Evolutionary conservation across 2,888 invertebrate genomes (phyloP), one percentile per base, ranked within the genome.

Genomic region (Zaprionus lineosus): DNA sequence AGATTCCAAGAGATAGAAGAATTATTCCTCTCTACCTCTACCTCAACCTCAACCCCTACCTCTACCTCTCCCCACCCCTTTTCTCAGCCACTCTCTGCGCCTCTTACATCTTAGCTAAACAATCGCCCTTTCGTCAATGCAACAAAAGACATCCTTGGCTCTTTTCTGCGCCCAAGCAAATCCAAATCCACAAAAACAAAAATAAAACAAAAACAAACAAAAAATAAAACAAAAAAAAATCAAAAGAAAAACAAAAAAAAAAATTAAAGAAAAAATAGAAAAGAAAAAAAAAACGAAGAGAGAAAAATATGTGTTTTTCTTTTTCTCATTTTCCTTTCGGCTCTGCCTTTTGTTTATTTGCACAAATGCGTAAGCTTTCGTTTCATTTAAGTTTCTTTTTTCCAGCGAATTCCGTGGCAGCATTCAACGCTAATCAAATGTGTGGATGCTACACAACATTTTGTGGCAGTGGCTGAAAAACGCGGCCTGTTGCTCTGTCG

Each of bases 351-450:
- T 82, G 82, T 82, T 84, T 82, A 82, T 82, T 84, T 82, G 79
- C 78, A 71, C 78, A 78, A 82, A 82, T 78, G 82, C 78, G 78
- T 82, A 61, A 63, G 69, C 66, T 78, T 75, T 66, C 68, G 53
- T 57, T 69, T 67, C 48, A 21, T 51, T 52, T 29, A 6, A 24
- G 6, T 24, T 24, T 7, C 4, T 46, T 52, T 70, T 51, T 68
- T 79, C 70, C 74, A 61, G 62, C 64, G 65, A 78, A 77, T 76
- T 79, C 55, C 60, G 24, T 6, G 56, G 50, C 46, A 44, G 43
- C 36, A 57, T 51, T 51, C 52, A 50, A 55, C 44, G 50, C 64
- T 69, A 68, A 64, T 69, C 65, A 70, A 65, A 67, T 66, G 48
- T n/a, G n/a, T 56, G 37, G 46, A 34, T 44, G 26, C 48, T 6